Evolutionary conservation across 1,140 invertebrate genomes (phyloP), one percentile per base, ranked within the genome.

Genomic region (Agrilus planipennis): DNA sequence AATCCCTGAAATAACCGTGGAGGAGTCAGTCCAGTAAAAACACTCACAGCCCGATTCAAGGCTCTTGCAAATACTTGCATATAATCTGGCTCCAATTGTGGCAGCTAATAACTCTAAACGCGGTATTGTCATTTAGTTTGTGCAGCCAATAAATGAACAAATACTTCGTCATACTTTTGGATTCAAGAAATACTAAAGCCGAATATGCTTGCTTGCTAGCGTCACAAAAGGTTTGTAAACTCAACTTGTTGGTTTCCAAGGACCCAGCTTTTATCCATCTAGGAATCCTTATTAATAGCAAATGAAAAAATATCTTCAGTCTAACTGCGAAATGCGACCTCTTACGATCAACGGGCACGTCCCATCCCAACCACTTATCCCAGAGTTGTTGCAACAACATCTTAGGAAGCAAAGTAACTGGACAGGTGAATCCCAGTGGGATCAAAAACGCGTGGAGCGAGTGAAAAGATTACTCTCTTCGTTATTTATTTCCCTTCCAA

Each of bases 1-100:
- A 1, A 65, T 42, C 61, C 61, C 62, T 2, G 36, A 27, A 1
- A 65, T 17, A 0, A 51, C 55, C 10, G 55, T 52, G 6, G 44
- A 54, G 2, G 58, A 58, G 36, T 64, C 61, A 10, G 42, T 47
- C 57, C 54, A 62, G 32, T 49, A 42, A 22, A 32, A 14, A 6
- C 2, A 21, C 3, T 20, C 18, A 3, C 14, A 14, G 5, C 22
- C 22, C 14, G 3, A 9, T 10, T 21, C 19, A 5, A 36, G 7
- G 11, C n/a, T 4, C 18, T 20, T 21, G 7, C 3, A 2, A 21
- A 36, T 14, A 6, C 4, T 6, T 5, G 3, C 2, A 25, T 6
- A 17, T 1, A 36, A 17, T 16, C 30, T 15, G 9, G 14, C 25
- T n/a, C 21, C 34, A 18, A 43, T 22, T 4, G 18, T 19, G 3